A percentile compares a stretch with the other conserved stretches of the same genome.
Conservation (phyloP, 2,888 invertebrate species). For the Ferrisia virgata region DNA sequence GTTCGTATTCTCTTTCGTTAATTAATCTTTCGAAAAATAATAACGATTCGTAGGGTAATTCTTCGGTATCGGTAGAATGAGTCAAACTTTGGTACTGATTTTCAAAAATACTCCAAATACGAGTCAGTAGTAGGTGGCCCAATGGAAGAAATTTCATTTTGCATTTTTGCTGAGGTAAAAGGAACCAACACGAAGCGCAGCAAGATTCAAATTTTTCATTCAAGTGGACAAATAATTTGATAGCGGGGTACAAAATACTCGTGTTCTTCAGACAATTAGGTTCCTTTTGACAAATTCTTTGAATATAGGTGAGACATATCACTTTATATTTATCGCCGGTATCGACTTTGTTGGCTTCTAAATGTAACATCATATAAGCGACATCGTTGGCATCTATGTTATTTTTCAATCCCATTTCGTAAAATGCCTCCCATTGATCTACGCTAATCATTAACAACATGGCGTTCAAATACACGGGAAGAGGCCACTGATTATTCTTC, state of each 20-base stretch:
- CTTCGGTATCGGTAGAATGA: background rate
- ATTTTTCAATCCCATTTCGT: slow-evolving; percentile 49
- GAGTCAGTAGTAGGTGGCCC: background rate
- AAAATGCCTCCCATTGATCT: slow-evolving; percentile 51
- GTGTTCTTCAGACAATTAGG: slow-evolving; percentile 31
- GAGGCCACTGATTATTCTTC: slow-evolving; percentile 48
- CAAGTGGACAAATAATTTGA: slow-evolving; percentile 39
- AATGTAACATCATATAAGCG: slow-evolving; percentile 29
- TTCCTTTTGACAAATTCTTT: slow-evolving; percentile 30
- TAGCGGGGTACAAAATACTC: slow-evolving; percentile 41
- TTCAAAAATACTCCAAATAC: slow-evolving; percentile 24
- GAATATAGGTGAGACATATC: slow-evolving; percentile 46
- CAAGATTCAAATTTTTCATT: slow-evolving; percentile 25
- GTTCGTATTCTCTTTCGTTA: slow-evolving; percentile 12
- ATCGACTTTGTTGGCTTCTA: background rate
- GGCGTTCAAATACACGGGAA: slow-evolving; percentile 51
- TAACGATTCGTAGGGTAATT: background rate
- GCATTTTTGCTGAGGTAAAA: background rate
- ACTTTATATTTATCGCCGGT: slow-evolving; percentile 47
- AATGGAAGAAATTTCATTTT: slow-evolving; percentile 22
- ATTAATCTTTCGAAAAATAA: background rate
- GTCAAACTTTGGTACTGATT: background rate
- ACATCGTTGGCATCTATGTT: slow-evolving; percentile 46
- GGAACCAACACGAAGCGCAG: slow-evolving; percentile 37
- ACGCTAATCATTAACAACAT: slow-evolving; percentile 51